phyloP scores from a whole-genome alignment of 2,888 invertebrate species.

The Watsonalla cultraria region DNA sequence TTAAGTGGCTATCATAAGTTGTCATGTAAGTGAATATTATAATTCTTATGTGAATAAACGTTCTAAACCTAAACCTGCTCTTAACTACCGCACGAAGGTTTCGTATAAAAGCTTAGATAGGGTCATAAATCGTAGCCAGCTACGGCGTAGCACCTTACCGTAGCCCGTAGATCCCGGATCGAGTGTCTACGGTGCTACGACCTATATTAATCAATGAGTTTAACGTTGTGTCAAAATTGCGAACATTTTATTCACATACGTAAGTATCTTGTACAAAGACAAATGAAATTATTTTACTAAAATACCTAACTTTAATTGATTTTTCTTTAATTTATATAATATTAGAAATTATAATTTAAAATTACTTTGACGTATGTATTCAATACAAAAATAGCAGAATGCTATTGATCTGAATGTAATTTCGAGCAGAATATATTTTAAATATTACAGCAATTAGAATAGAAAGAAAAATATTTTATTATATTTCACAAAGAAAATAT shows the following conservation, averaged over 20 bases:
- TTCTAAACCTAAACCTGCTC: no score
- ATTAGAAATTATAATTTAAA: background rate
- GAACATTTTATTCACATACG: constrained; percentile 3
- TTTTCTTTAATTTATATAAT: background rate
- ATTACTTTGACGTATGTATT: no score
- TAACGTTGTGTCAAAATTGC: no score
- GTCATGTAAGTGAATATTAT: no score
- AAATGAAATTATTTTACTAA: no score
- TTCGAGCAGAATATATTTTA: background rate
- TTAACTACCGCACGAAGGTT: background rate
- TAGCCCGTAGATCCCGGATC: constrained; percentile 21
- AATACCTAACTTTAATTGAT: background rate
- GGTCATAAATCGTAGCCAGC: constrained; percentile 14
- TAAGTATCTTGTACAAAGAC: background rate
- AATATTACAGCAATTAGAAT: no score
- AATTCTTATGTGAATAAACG: no score
- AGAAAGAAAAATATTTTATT: no score
- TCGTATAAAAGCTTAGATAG: background rate
- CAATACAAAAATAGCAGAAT: no score
- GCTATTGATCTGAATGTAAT: background rate
- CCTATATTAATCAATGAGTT: constrained; percentile 9
- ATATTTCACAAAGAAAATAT: no score
- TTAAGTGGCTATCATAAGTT: no score
- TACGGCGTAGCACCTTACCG: constrained; percentile 14
- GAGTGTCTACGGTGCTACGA: constrained; percentile 18